These are phyloP conservation scores for Miltochrista miniata DNA, from an alignment of 2,888 invertebrate genomes.

Conservation along the genomic window DNA sequence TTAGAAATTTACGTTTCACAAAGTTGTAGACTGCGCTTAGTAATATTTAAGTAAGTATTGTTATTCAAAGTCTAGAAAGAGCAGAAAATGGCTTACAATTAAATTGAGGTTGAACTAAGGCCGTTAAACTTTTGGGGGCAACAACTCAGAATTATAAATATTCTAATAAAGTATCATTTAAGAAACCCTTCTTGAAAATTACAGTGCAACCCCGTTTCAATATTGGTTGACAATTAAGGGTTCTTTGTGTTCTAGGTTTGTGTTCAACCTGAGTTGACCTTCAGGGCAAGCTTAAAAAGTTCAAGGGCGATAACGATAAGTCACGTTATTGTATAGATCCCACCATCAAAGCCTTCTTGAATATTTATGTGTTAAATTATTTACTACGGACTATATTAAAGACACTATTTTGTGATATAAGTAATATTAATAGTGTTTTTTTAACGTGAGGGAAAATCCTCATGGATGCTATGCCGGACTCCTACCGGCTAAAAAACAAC, in stretches of 20 bases:
- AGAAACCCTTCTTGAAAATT: neutral
- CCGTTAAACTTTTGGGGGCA: neutral
- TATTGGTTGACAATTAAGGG: slow-evolving; percentile 20
- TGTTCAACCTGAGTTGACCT: slow-evolving; percentile 21
- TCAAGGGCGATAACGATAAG: slow-evolving; percentile 30
- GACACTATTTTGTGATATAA: no score
- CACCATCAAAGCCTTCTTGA: slow-evolving; percentile 1
- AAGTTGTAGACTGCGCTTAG: neutral
- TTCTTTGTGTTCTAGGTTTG: slow-evolving; percentile 23
- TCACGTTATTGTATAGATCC: slow-evolving; percentile 28
- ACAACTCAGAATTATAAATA: neutral
- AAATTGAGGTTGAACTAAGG: no score
- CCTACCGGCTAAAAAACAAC: no score
- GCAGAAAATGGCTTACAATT: no score
- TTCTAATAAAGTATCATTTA: neutral
- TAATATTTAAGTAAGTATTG: neutral
- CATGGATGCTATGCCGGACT: no score
- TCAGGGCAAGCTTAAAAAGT: slow-evolving; percentile 23
- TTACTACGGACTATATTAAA: no score
- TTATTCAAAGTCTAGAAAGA: no score
- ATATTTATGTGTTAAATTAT: no score
- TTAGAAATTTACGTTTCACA: no score
- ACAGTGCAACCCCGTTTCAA: neutral
- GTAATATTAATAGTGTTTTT: no score
- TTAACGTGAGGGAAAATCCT: no score